A percentile compares a stretch with the other conserved stretches of the same genome.
phyloP scores from a whole-genome alignment of 2,888 invertebrate genomes.

The Cataglyphis albicans region DNA sequence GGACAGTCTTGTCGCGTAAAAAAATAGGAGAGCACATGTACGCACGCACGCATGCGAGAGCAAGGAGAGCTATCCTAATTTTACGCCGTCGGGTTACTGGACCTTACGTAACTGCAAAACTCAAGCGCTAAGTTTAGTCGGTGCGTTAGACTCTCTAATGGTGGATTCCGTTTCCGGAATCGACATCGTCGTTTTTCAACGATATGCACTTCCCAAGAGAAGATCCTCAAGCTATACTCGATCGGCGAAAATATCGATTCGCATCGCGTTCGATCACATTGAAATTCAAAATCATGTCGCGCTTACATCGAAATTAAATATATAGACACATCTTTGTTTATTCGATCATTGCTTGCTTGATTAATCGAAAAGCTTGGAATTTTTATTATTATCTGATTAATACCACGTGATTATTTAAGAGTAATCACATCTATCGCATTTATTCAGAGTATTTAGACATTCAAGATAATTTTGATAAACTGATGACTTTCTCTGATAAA shows the following conservation, averaged over 20 bases:
- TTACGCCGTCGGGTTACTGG: conserved; percentile 81
- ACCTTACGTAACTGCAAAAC: conserved; percentile 80
- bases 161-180: conserved; percentile 56
- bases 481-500: not conserved
- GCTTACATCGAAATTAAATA: not conserved
- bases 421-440: not conserved
- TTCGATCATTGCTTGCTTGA: not conserved
- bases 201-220: not conserved
- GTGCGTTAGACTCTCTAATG: conserved; percentile 57
- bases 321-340: not conserved
- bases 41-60: not conserved
- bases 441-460: not conserved
- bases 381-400: not conserved
- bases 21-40: not conserved
- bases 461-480: not conserved
- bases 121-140: conserved; percentile 78
- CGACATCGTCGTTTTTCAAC: not conserved
- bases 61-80: conserved; percentile 75
- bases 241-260: not conserved
- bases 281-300: not conserved
- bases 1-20: not conserved
- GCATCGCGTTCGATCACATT: not conserved
- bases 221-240: not conserved
- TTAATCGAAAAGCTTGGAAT: not conserved
- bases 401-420: not conserved